Percentiles rank a stretch among this genome's conserved stretches.
Evolutionary conservation across 2,113 vertebrate species (phyloP).

Genomic region (Psephotus haematonotus): DNA sequence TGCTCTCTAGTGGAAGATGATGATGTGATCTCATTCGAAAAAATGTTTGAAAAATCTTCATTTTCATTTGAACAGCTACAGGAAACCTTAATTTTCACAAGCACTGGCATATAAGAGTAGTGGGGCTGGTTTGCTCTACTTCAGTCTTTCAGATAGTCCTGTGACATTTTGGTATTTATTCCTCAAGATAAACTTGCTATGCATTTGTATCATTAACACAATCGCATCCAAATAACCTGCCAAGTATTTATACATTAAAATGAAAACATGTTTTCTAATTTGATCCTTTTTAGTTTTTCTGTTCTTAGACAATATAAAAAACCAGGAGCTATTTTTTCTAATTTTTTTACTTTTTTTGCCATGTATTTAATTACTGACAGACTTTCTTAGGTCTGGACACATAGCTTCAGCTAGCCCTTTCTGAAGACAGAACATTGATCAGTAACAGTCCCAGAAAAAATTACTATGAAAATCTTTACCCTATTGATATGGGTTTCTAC

Average conservation of each 20-base stretch:
- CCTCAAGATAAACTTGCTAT: not conserved
- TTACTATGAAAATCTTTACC: not conserved
- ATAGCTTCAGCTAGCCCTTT: not conserved
- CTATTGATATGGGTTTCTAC: not conserved
- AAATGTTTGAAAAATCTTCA: not conserved
- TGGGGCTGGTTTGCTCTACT: not conserved
- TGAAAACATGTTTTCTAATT: not conserved
- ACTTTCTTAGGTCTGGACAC: not conserved
- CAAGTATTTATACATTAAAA: not conserved
- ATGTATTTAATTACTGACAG: not conserved
- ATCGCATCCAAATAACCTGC: not conserved
- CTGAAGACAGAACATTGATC: not conserved
- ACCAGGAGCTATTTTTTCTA: not conserved
- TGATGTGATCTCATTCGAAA: not conserved
- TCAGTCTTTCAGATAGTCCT: not conserved
- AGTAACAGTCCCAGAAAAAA: not conserved
- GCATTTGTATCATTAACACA: not conserved
- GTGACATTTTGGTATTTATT: not conserved
- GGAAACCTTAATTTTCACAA: not conserved
- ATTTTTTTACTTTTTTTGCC: not conserved
- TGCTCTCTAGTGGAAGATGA: constrained; percentile 50
- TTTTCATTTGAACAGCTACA: not conserved
- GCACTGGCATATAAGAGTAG: not conserved
- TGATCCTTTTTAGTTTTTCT: not conserved
- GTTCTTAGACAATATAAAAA: not conserved